Conservation (phyloP, 2,888 invertebrate genomes). For the Eucera pruinosa region DNA sequence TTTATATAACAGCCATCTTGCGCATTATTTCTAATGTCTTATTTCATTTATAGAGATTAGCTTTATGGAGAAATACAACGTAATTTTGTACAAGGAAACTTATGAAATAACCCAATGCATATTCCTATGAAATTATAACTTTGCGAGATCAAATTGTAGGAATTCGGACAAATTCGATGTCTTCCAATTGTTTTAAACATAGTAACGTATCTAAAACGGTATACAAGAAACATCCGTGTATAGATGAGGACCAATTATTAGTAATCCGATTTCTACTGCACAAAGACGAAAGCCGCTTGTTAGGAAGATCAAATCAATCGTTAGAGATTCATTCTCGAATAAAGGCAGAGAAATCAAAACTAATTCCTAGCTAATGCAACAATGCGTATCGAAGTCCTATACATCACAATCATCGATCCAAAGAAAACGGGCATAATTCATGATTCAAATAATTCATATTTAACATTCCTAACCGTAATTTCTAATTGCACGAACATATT, state of each 20-base stretch:
- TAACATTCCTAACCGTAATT: too few species aligned
- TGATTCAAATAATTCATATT: background rate
- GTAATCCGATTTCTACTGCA: conserved; percentile 32
- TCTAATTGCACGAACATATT: background rate
- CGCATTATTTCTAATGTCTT: too few species aligned
- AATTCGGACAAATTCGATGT: background rate
- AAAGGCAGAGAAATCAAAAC: conserved; percentile 18
- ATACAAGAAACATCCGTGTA: background rate
- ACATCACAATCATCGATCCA: conserved; percentile 32
- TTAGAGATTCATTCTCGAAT: conserved; percentile 22
- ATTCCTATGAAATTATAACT: too few species aligned
- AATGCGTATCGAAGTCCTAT: background rate
- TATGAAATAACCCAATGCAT: too few species aligned
- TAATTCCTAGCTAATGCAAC: conserved; percentile 13
- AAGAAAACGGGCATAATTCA: background rate
- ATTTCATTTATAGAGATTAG: too few species aligned
- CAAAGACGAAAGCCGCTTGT: conserved; percentile 37
- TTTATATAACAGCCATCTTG: too few species aligned
- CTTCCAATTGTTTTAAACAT: background rate
- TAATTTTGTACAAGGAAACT: too few species aligned
- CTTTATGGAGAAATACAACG: too few species aligned
- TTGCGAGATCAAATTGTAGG: too few species aligned
- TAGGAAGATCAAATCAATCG: conserved; percentile 39
- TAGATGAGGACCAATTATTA: conserved; percentile 10
- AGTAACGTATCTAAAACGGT: too few species aligned